Base-by-base conservation (phyloP, 2,888 invertebrate species). In the Tenodera sinensis region DNA sequence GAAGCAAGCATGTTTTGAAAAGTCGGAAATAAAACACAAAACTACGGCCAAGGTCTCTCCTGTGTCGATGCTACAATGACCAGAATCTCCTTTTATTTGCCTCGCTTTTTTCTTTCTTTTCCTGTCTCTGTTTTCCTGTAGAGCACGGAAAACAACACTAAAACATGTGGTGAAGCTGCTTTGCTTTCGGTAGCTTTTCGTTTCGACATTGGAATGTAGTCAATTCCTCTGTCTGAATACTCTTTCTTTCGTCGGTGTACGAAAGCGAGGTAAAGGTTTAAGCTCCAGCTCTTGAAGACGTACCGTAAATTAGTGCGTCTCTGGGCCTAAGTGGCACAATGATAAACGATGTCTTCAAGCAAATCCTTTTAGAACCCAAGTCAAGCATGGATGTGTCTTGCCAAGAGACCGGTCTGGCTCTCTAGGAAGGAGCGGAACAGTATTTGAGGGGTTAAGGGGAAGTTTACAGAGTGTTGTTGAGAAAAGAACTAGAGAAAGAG, bases 301-400 rank as follows among this genome's bases (percentile, higher is more conserved):
- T 15, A n/a, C 85, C 85, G 85, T 85, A 85, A 85, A 85, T 85
- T 85, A 85, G 85, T 27, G 85, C 54, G 27, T 85, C 85, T 27
- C 27, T 85, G n/a, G 42, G 28, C 47, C 42, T 85, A 85, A 85
- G 85, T 85, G 85, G 85, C 85, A 47, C 85, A 47, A 85, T 85
- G 85, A 85, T 85, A 85, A 85, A 85, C 85, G 85, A 85, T 47
- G 85, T 47, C 85, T 85, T 85, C 34, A 85, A 85, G 85, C 85
- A 85, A 85, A 85, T 85, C 85, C 47, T 85, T 85, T 85, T 85
- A 85, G 47, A 85, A 85, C 28, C 85, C 85, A 27, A 85, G 85
- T 85, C 34, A 85, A 85, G 85, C 47, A 47, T 47, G 47, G 47
- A 47, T 85, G 47, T 85, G 47, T 54, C 47, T 71, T 71, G 54